phyloP scores from a whole-genome alignment of 2,888 invertebrate species.

The Muscina levida region DNA sequence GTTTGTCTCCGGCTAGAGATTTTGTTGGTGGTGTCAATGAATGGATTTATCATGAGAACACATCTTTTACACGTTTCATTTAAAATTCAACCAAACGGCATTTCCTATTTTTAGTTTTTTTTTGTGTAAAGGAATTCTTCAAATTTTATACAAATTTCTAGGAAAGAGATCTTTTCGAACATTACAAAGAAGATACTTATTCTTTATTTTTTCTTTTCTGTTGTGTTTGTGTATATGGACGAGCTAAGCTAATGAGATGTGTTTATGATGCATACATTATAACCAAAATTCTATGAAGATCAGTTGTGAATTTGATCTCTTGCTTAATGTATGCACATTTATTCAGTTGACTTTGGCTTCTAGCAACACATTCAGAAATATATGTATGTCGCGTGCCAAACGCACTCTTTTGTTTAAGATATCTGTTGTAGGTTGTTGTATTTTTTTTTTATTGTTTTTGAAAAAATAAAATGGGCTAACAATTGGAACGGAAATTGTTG shows the following conservation, averaged over 20 bases:
- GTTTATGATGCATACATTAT: constrained; percentile 25
- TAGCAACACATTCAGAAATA: background rate
- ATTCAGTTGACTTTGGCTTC: background rate
- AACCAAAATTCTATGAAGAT: constrained; percentile 27
- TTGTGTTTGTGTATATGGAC: background rate
- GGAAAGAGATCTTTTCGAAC: constrained; percentile 36
- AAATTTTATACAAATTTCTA: constrained; percentile 52
- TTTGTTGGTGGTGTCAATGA: background rate
- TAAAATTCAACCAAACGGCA: background rate
- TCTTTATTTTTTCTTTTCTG: background rate
- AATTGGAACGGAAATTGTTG: background rate
- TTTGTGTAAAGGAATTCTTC: constrained; percentile 37
- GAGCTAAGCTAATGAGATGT: background rate
- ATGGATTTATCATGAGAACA: constrained; percentile 55
- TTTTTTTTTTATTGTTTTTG: constrained; percentile 6
- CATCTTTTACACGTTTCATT: constrained; percentile 53
- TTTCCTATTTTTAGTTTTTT: background rate
- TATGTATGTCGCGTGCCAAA: constrained; percentile 50
- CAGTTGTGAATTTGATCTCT: background rate
- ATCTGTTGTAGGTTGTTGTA: no score
- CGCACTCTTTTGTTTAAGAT: background rate
- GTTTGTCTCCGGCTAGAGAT: constrained; percentile 36
- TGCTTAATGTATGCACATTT: constrained; percentile 15
- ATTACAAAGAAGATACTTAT: background rate
- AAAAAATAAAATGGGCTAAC: background rate